phyloP scores from a whole-genome alignment of 2,888 invertebrate genomes.

The Melanostoma scalare region DNA sequence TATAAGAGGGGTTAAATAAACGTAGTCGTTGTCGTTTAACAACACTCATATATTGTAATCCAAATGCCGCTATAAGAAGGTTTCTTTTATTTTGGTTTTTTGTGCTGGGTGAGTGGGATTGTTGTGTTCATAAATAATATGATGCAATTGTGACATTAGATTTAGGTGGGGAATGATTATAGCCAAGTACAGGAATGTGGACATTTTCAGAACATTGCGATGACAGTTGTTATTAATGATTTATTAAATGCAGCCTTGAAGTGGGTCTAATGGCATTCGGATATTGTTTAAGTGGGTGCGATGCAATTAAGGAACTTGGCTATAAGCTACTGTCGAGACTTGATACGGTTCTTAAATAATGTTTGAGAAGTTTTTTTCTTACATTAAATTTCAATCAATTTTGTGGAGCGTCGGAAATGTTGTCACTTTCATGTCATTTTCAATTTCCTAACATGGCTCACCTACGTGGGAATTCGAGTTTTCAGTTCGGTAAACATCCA shows the following conservation, averaged over 20 bases:
- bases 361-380: no score
- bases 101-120: not conserved
- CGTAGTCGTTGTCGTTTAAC: constrained; percentile 47
- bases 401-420: no score
- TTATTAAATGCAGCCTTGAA: constrained; percentile 15
- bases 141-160: constrained; percentile 24
- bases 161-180: not conserved
- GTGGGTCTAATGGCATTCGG: constrained; percentile 35
- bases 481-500: no score
- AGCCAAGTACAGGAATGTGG: constrained; percentile 4
- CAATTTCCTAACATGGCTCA: no score
- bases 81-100: not conserved
- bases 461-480: no score
- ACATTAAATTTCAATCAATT: no score
- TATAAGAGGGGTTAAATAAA: constrained; percentile 28
- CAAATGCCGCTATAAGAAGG: not conserved
- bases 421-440: no score
- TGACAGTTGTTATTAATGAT: constrained; percentile 64
- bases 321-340: no score
- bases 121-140: not conserved
- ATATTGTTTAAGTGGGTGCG: constrained; percentile 14
- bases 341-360: no score
- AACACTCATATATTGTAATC: constrained; percentile 50
- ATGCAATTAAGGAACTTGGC: no score
- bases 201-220: constrained; percentile 24